phyloP scores from a whole-genome alignment of 2,888 invertebrate genomes.

The Epirrhoe tristata region DNA sequence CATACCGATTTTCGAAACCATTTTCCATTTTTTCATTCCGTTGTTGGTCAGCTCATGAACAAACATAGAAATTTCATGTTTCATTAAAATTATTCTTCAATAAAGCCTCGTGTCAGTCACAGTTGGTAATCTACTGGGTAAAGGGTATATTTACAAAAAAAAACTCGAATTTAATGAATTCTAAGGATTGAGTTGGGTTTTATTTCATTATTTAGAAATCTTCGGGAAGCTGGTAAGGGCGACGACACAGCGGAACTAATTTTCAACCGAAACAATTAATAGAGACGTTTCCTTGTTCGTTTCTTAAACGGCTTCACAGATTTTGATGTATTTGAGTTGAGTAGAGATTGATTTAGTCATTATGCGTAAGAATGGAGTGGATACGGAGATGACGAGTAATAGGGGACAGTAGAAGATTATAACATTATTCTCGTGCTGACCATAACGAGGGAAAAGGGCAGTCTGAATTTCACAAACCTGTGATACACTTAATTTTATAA shows the following conservation, averaged over 20 bases:
- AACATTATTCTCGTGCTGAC: too few relatives aligned
- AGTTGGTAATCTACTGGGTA: not conserved
- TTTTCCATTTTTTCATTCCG: not conserved
- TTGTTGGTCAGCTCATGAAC: not conserved
- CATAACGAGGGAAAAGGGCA: too few relatives aligned
- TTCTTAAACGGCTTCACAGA: too few relatives aligned
- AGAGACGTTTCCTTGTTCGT: too few relatives aligned
- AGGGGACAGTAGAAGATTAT: too few relatives aligned
- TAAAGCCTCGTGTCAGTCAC: not conserved
- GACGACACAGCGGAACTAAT: not conserved
- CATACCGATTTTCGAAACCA: not conserved
- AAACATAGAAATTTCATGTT: not conserved
- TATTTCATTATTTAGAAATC: conserved; percentile 24
- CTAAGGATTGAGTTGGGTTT: conserved; percentile 6
- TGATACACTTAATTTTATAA: not conserved
- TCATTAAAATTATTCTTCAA: not conserved
- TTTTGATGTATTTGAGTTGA: too few relatives aligned
- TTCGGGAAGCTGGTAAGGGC: conserved; percentile 3
- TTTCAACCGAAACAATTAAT: not conserved
- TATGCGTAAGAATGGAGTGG: too few relatives aligned
- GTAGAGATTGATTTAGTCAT: too few relatives aligned
- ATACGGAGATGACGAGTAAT: too few relatives aligned
- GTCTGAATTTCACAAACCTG: not conserved
- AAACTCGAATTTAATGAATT: conserved; percentile 22
- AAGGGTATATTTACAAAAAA: conserved; percentile 16